Evolutionary conservation across 2,888 invertebrate species (phyloP), one percentile per base, ranked within the genome.

Genomic region (Hypomecis punctinalis): DNA sequence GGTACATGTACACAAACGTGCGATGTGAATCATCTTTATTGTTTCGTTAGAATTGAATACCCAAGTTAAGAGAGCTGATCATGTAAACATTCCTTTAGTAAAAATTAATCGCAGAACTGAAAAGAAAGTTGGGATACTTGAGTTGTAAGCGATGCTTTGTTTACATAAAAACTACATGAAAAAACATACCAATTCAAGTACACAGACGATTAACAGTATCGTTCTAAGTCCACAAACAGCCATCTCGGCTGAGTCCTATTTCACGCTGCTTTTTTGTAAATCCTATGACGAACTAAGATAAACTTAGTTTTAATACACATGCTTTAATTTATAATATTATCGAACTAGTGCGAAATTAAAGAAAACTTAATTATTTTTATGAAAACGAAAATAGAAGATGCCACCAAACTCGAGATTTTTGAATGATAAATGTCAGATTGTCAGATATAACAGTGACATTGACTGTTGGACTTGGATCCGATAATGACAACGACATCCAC

Each of bases 211-310:
- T 76, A 93, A 81, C 76, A 92, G 81, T 76, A 91, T 78, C 61
- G 90, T 92, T 76, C 93, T 83, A 63, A 92, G 75, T 69, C 90
- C 88, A 82, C 92, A 93, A 83, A 93, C 88, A 77, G 91, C 92
- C 92, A 93, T 93, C 79, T 81, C 84, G 71, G 71, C 56, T 45
- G 46, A 37, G 49, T 71, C 54, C 61, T 70, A 42, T 59, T 66
- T 65, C 48, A 60, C 56, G 33, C 56, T 56, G 53, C 33, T 61
- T 52, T 52, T 52, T 48, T 61, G 40, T 47, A 53, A 45, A 48
- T 5, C 58, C 46, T 55, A 58, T n/a, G 5, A 47, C 13, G 37
- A 57, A 52, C 13, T 33, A 54, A 48, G 9, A n/a, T 63, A 42
- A 39, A 42, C 13, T 47, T 60, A 9, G 45, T 56, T 8, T 37